Evolutionary conservation across 1,140 invertebrate species (phyloP).

Genomic region (Pectinophora gossypiella): DNA sequence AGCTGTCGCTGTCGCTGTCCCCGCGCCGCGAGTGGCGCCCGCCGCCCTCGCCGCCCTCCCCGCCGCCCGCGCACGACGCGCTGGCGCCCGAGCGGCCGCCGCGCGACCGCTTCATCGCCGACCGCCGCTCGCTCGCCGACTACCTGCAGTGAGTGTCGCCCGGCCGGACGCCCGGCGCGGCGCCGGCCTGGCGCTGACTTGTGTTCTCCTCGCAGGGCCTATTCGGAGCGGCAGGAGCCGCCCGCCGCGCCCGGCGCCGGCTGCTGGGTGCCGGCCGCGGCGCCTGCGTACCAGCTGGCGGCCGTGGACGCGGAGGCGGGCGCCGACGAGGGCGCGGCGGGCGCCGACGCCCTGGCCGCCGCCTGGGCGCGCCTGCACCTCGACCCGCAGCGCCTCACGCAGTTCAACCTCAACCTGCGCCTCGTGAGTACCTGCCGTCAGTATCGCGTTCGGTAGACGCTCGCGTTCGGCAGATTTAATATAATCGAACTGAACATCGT

Average conservation of each 20-base stretch:
- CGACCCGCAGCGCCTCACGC: constrained; percentile 77
- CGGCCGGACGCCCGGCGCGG: background rate
- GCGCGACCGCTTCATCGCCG: constrained; percentile 32
- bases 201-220: too few species aligned
- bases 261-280: background rate
- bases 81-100: constrained; percentile 1
- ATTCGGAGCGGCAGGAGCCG: background rate
- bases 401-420: constrained; percentile 82
- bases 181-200: background rate
- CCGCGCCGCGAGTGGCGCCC: constrained; percentile 14
- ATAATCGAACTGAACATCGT: too few species aligned
- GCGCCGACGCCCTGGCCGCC: background rate
- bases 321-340: constrained; percentile 4
- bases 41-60: constrained; percentile 4
- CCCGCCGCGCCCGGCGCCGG: background rate
- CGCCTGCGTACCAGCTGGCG: background rate
- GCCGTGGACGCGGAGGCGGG: background rate
- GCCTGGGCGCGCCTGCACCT: constrained; percentile 78
- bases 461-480: too few species aligned
- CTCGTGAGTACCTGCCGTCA: constrained; percentile 74
- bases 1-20: constrained; percentile 18
- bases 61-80: constrained; percentile 1
- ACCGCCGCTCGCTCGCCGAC: constrained; percentile 21
- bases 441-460: too few species aligned
- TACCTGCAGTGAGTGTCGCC: constrained; percentile 25